Percentiles rank a stretch among this genome's conserved stretches.
phyloP scores from a whole-genome alignment of 2,113 vertebrate species.

The Dissostichus mawsoni region DNA sequence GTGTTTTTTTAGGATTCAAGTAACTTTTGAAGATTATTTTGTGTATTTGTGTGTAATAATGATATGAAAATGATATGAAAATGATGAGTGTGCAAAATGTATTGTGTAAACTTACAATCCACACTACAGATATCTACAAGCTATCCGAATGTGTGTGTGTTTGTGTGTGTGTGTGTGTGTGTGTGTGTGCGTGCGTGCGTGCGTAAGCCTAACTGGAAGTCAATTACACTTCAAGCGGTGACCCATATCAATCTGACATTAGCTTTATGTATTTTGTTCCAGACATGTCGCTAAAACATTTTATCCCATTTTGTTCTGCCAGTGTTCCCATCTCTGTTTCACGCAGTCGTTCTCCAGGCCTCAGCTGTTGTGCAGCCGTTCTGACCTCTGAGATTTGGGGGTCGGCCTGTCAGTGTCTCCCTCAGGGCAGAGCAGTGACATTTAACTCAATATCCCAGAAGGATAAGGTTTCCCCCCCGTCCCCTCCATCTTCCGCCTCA shows the following conservation, averaged over 20 bases:
- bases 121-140: neutral
- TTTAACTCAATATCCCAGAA: slow-evolving; percentile 85
- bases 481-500: slow-evolving; percentile 67
- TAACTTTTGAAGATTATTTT: neutral
- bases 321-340: slow-evolving; percentile 51
- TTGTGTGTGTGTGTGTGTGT: too few species aligned
- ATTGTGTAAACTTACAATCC: neutral
- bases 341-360: slow-evolving; percentile 42
- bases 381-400: slow-evolving; percentile 78
- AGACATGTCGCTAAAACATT: slow-evolving; percentile 38
- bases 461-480: slow-evolving; percentile 78
- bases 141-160: neutral
- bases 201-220: neutral
- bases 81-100: neutral
- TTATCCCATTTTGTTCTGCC: slow-evolving; percentile 31
- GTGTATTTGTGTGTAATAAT: neutral
- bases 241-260: neutral
- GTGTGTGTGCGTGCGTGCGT: too few species aligned
- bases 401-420: slow-evolving; percentile 82
- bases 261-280: neutral
- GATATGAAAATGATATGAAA: neutral
- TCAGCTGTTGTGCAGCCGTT: slow-evolving; percentile 78
- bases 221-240: neutral
- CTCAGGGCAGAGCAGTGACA: slow-evolving; percentile 80
- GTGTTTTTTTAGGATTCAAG: neutral